These are phyloP conservation scores for Lepidotrigona ventralis DNA, from an alignment of 1,140 invertebrate species.

Conservation along the genomic window DNA sequence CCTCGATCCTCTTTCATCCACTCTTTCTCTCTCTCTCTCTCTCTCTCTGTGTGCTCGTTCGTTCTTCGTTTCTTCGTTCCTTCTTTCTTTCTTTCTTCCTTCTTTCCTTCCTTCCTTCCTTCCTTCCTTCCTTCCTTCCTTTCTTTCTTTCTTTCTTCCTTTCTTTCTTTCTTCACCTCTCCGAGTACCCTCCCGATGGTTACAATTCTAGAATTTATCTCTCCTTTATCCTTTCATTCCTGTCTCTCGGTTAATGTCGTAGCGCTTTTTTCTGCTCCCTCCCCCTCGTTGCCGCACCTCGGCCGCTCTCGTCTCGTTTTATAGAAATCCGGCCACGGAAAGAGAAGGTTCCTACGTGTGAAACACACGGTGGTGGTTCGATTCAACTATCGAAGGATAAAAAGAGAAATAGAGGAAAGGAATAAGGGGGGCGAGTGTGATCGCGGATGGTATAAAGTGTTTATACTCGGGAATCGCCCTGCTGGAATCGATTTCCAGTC, in stretches of 20 bases:
- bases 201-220: constrained; percentile 60
- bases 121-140: too few species aligned
- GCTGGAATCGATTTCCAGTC: constrained; percentile 18
- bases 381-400: neutral
- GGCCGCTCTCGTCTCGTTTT: constrained; percentile 11
- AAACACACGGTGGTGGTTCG: neutral
- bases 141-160: too few species aligned
- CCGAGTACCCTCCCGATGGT: constrained; percentile 49
- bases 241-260: constrained; percentile 33
- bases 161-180: neutral
- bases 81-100: neutral
- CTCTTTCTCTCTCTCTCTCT: too few species aligned
- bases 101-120: neutral
- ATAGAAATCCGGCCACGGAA: constrained; percentile 7
- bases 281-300: neutral
- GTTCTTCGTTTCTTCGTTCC: neutral
- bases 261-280: neutral
- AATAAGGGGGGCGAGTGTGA: neutral
- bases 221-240: constrained; percentile 54
- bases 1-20: too few species aligned
- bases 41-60: too few species aligned
- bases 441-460: constrained; percentile 1
- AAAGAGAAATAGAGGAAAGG: neutral
- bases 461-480: neutral
- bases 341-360: neutral